Evolutionary conservation across 2,888 invertebrate species (phyloP).

Genomic region (Andrena bicolor): DNA sequence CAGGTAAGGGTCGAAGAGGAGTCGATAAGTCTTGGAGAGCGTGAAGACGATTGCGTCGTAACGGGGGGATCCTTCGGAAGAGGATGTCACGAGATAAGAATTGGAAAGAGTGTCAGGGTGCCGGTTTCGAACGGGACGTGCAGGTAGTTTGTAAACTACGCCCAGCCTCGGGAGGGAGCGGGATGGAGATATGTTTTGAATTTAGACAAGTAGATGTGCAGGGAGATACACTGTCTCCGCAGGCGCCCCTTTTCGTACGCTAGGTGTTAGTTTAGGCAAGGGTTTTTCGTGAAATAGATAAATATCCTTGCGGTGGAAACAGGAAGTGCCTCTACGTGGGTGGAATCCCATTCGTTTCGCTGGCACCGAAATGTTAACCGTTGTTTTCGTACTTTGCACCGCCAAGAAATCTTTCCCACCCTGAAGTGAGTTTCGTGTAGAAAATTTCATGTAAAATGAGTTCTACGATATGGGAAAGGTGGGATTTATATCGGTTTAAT

Average conservation of each 20-base stretch:
- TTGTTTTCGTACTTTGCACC: slow-evolving; percentile 51
- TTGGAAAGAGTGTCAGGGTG: slow-evolving; percentile 60
- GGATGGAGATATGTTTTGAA: slow-evolving; percentile 65
- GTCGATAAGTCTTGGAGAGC: slow-evolving; percentile 66
- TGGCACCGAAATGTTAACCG: slow-evolving; percentile 56
- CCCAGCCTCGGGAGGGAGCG: slow-evolving; percentile 35
- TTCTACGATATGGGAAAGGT: too few relatives aligned
- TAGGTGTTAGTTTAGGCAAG: slow-evolving; percentile 80
- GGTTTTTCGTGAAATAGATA: slow-evolving; percentile 79
- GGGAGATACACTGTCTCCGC: slow-evolving; percentile 73
- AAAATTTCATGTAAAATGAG: neutral
- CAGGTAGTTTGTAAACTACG: slow-evolving; percentile 69
- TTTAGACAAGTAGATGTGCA: slow-evolving; percentile 73
- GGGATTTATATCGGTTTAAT: too few relatives aligned
- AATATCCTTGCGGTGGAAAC: slow-evolving; percentile 76
- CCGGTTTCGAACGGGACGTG: slow-evolving; percentile 56
- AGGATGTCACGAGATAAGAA: slow-evolving; percentile 72
- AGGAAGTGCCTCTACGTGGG: slow-evolving; percentile 80
- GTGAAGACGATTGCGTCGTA: slow-evolving; percentile 63
- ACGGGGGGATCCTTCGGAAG: slow-evolving; percentile 61
- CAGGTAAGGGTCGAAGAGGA: slow-evolving; percentile 60
- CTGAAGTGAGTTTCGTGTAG: neutral
- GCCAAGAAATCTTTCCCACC: slow-evolving; percentile 8
- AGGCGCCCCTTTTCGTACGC: slow-evolving; percentile 74
- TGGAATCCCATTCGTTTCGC: slow-evolving; percentile 66